Evolutionary conservation across 2,888 invertebrate species (phyloP).

Genomic region (Spodoptera exigua): DNA sequence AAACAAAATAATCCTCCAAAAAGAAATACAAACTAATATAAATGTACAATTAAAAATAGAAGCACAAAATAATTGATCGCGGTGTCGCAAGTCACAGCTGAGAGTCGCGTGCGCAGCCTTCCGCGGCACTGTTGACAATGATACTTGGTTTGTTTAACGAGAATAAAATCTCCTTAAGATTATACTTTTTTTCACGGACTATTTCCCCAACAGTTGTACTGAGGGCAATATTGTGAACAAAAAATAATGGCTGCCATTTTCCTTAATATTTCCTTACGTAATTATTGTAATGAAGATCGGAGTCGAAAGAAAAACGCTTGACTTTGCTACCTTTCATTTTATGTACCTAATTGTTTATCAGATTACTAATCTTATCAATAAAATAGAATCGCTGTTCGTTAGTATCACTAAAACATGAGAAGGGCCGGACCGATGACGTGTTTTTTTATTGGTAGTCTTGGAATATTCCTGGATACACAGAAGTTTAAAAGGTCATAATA

Average conservation of each 20-base stretch:
- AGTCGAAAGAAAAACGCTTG: too few relatives aligned
- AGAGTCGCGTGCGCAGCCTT: conserved; percentile 28
- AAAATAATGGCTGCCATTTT: neutral
- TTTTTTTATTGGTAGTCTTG: too few relatives aligned
- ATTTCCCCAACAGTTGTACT: conserved; percentile 9
- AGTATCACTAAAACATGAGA: too few relatives aligned
- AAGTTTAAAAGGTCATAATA: too few relatives aligned
- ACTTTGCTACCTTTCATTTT: too few relatives aligned
- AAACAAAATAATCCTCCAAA: too few relatives aligned
- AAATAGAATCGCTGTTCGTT: too few relatives aligned
- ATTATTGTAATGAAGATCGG: neutral
- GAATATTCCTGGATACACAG: too few relatives aligned
- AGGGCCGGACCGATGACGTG: too few relatives aligned
- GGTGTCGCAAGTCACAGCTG: conserved; percentile 7
- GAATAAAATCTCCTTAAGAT: conserved; percentile 15
- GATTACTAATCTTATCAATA: too few relatives aligned
- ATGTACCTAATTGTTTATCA: too few relatives aligned
- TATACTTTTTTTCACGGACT: conserved; percentile 21
- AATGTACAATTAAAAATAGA: neutral
- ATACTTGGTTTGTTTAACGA: conserved; percentile 12
- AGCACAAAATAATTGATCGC: neutral
- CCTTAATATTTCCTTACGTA: conserved; percentile 1
- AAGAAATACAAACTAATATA: neutral
- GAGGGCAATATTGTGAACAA: neutral
- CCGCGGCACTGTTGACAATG: conserved; percentile 36